Base-by-base conservation (phyloP, 2,888 invertebrate species). In the Noctua janthina region DNA sequence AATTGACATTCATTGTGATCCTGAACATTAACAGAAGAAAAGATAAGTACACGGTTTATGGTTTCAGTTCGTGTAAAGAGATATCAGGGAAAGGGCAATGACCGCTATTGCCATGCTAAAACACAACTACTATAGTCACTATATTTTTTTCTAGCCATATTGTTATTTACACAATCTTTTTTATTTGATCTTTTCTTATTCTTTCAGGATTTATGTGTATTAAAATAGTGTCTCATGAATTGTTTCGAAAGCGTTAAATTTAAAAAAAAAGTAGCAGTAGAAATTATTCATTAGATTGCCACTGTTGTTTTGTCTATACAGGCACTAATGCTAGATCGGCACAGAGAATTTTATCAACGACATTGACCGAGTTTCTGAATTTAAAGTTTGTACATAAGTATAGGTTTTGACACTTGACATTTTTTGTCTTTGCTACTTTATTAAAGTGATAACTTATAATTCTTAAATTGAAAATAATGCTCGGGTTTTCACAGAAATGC, bases 291-390 rank as follows among this genome's bases (percentile, higher is more conserved):
- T 64, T 10, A 43, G 10, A 39, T n/a, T 71, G 73, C 54, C 23
- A 59, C 39, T 59, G 54, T 23, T 23, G 43, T n/a, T 29, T 73
- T 49, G 87, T 88, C 69, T 89, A 70, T 20, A 35, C 23, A 17
- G 74, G 69, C 85, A 81, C 74, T 78, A n/a, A 84, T n/a, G 23
- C 10, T 85, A 71, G 56, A 76, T 59, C 81, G 76, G 51, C 54
- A 54, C 39, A 77, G 51, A 69, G 43, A 84, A 82, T 83, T 79
- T 87, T 81, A 85, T 85, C 78, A 83, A 81, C 71, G 84, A 77
- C 89, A 88, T 85, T 89, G 90, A 87, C 90, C 90, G 74, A 83
- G 80, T 87, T 89, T 76, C 64, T 59, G 54, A 85, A 85, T 76
- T 71, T 71, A 76, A 71, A 20, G 64, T 82, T 82, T 70, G 64